These are phyloP conservation scores for Pogona vitticeps DNA, from an alignment of 2,113 vertebrate genomes.

Conservation along the genomic window DNA sequence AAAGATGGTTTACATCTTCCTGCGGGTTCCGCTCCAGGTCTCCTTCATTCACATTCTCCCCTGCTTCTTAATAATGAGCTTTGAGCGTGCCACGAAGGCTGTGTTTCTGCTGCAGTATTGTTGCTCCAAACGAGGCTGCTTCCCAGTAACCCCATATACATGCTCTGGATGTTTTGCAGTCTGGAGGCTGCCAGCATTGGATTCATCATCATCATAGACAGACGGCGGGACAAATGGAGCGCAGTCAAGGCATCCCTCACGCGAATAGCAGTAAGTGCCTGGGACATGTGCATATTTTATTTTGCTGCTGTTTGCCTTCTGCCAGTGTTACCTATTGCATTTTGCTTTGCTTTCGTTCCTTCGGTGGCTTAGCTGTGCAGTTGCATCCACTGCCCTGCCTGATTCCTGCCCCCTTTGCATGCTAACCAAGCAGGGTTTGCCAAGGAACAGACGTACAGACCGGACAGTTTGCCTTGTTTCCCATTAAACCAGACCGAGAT, in stretches of 20 bases:
- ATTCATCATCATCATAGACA: constrained; percentile 93
- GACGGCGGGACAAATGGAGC: constrained; percentile 95
- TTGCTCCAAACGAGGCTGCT: neutral
- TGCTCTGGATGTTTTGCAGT: constrained; percentile 73
- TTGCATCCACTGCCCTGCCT: neutral
- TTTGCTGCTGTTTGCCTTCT: neutral
- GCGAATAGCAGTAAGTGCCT: constrained; percentile 89
- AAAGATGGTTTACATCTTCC: neutral
- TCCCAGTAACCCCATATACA: constrained; percentile 42
- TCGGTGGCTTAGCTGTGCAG: constrained; percentile 15
- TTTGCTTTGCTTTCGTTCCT: neutral
- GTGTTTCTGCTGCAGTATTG: constrained; percentile 26
- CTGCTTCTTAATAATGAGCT: constrained; percentile 39
- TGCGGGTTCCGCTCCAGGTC: constrained; percentile 28
- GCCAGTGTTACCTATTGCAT: neutral
- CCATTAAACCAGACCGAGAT: constrained; percentile 21
- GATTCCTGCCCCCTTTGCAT: neutral
- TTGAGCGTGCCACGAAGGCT: neutral
- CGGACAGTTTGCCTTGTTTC: constrained; percentile 19
- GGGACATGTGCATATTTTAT: neutral
- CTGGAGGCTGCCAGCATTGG: constrained; percentile 94
- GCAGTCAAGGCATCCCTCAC: constrained; percentile 91
- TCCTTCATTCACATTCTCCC: constrained; percentile 24
- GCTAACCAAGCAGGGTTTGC: constrained; percentile 20
- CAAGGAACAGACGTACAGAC: constrained; percentile 30